Percentiles rank a stretch among this genome's conserved stretches.
These are phyloP conservation scores for Tympanuchus pallidicinctus DNA, from an alignment of 2,113 vertebrate genomes.

Conservation along the genomic window DNA sequence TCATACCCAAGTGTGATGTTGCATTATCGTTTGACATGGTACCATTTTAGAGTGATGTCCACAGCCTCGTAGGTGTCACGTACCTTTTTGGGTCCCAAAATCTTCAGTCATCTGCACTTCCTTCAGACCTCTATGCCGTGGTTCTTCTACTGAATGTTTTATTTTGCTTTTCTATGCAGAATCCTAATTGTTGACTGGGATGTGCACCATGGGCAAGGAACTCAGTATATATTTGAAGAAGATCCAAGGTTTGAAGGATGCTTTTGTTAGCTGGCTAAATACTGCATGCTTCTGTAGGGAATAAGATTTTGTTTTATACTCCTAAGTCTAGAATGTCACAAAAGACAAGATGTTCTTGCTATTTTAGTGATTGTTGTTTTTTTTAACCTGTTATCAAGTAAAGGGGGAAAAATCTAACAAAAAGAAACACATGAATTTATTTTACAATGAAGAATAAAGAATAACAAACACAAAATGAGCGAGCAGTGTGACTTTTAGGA, in stretches of 20 bases:
- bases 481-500: background rate
- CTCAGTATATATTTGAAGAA: conserved; percentile 91
- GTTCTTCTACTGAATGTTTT: conserved; percentile 1
- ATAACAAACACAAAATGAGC: background rate
- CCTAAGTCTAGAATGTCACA: background rate
- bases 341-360: background rate
- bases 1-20: background rate
- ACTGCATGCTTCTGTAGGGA: background rate
- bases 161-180: conserved; percentile 74
- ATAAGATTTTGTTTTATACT: background rate
- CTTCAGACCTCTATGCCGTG: background rate
- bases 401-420: background rate
- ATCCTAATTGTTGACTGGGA: conserved; percentile 98
- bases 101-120: background rate
- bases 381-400: background rate
- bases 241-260: conserved; percentile 84
- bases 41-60: background rate
- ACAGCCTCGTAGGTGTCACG: background rate
- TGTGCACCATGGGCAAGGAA: conserved; percentile 94
- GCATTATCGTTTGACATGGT: background rate
- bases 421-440: background rate
- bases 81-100: background rate
- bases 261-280: background rate
- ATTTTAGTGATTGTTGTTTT: background rate
- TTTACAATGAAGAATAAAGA: background rate